phyloP scores from a whole-genome alignment of 1,140 invertebrate genomes.

The Triops longicaudatus region DNA sequence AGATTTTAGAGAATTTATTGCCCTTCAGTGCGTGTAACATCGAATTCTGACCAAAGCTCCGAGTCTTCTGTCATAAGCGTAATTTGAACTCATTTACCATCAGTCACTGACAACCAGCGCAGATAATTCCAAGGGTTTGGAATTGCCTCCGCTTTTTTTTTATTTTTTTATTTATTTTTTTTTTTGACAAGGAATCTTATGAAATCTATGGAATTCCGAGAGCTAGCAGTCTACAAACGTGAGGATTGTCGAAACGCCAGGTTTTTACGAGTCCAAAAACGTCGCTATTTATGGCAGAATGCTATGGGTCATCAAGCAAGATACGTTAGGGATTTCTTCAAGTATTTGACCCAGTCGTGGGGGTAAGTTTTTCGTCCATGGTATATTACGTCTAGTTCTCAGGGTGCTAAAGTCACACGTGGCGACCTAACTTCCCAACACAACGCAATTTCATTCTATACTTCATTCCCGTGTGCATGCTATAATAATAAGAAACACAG shows the following conservation, averaged over 20 bases:
- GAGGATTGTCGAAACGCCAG: too few species aligned
- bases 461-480: neutral
- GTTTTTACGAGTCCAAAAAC: too few species aligned
- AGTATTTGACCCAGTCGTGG: neutral
- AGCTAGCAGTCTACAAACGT: too few species aligned
- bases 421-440: neutral
- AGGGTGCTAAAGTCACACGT: constrained; percentile 7
- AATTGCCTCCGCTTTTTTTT: too few species aligned
- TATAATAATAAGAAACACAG: neutral
- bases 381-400: neutral
- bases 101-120: too few species aligned
- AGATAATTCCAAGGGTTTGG: too few species aligned
- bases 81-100: neutral
- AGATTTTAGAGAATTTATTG: neutral
- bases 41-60: neutral
- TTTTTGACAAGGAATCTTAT: too few species aligned
- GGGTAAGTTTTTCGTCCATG: neutral
- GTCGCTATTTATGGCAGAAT: neutral
- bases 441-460: neutral
- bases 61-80: neutral
- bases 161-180: too few species aligned
- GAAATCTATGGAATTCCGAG: too few species aligned
- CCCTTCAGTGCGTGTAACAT: neutral
- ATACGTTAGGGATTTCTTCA: neutral
- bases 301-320: constrained; percentile 3